Percentiles rank a stretch among this genome's conserved stretches.
Evolutionary conservation across 2,888 invertebrate species (phyloP).

Genomic region (Branchipolynoe longqiensis): DNA sequence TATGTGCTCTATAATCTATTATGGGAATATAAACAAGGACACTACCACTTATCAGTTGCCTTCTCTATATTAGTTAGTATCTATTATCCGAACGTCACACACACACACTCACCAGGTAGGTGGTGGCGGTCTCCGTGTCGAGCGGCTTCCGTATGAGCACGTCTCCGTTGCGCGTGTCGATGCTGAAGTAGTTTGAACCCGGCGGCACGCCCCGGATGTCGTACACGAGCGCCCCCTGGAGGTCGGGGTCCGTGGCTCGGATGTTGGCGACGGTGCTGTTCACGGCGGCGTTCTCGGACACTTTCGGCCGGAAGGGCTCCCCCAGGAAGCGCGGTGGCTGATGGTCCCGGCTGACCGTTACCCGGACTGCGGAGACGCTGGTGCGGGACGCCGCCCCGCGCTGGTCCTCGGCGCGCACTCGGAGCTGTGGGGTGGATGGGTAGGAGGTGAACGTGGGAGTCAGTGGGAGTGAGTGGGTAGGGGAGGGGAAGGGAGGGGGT

Average conservation of each 20-base stretch:
- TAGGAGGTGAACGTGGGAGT: no score
- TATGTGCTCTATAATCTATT: no score
- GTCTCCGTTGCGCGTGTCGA: conserved; percentile 61
- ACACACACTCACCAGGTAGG: conserved; percentile 73
- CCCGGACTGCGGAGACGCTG: conserved; percentile 52
- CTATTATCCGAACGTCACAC: no score
- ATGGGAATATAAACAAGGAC: no score
- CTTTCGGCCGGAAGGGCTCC: conserved; percentile 63
- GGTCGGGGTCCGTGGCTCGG: conserved; percentile 70
- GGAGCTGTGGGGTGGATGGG: conserved; percentile 59
- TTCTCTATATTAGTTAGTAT: no score
- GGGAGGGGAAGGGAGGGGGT: no score
- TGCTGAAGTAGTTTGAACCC: conserved; percentile 66
- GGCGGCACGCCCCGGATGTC: conserved; percentile 66
- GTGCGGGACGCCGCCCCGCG: conserved; percentile 63
- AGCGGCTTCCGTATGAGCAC: conserved; percentile 62
- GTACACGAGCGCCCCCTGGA: conserved; percentile 59
- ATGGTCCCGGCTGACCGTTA: conserved; percentile 62
- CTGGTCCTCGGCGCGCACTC: conserved; percentile 63
- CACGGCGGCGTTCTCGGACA: conserved; percentile 68
- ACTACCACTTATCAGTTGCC: no score
- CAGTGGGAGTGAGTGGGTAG: no score
- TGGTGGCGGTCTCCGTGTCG: conserved; percentile 69
- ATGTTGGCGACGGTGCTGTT: conserved; percentile 71
- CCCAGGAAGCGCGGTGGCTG: conserved; percentile 61